Evolutionary conservation across 2,113 vertebrate genomes (phyloP), one percentile per base, ranked within the genome.

Genomic region (Hemiprocne comata): DNA sequence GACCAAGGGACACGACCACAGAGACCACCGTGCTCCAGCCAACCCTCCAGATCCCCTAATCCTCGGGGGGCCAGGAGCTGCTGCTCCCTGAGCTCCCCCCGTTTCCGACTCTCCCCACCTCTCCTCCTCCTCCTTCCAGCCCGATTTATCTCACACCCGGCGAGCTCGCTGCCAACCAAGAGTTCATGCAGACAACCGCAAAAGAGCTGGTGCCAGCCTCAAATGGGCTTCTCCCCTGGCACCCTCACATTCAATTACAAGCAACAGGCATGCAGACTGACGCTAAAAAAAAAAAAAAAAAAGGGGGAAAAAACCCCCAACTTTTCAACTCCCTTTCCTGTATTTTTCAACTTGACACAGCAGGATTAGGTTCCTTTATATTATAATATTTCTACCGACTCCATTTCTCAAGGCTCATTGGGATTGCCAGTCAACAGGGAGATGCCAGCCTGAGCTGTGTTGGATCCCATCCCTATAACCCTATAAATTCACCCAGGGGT

Each of bases 181-280:
- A 97, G 97, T 93, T 97, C 97, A 97, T 65, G 95, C 97, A 98
- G 97, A 98, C 97, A 94, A 98, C 97, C 95, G 65, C 97, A 96
- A 92, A 54, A 92, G 97, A 78, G 75, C 94, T 95, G 97, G 97
- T 98, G 98, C 98, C 98, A 98, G 98, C 95, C 97, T 98, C 98
- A 96, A 97, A 98, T 97, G 98, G 98, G 98, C 97, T 98, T 98
- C 96, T 97, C 97, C 97, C 97, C 97, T 98, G 98, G 98, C 98
- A 94, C 92, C 70, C 76, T 81, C 98, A 98, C 98, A 98, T 74
- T 96, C 90, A 80, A 97, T 98, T 98, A 98, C 98, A 97, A 98
- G 97, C 97, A 98, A 98, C 98, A 98, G 98, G 97, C 98, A 97
- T 86, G 97, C 97, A 97, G 54, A 83, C 78, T 11, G 18, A 44